These are phyloP conservation scores for Paraescarpia echinospica DNA, from an alignment of 1,140 invertebrate species.

Conservation along the genomic window DNA sequence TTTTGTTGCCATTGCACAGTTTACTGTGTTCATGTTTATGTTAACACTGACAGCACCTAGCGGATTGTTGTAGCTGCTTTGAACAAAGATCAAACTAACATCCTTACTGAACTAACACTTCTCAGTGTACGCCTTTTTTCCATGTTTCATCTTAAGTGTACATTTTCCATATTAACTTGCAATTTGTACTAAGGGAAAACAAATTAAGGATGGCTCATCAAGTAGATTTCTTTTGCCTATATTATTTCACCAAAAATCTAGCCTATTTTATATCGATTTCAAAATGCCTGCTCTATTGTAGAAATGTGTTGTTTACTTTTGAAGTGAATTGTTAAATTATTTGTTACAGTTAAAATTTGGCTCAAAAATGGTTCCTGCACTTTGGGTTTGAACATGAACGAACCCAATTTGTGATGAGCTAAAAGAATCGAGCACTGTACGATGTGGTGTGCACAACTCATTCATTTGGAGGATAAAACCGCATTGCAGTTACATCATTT, in stretches of 20 bases:
- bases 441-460: neutral
- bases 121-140: neutral
- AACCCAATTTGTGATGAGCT: too few relatives aligned
- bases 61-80: neutral
- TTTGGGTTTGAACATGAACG: too few relatives aligned
- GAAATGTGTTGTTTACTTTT: too few relatives aligned
- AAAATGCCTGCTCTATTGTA: too few relatives aligned
- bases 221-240: too few relatives aligned
- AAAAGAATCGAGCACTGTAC: too few relatives aligned
- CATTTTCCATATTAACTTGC: neutral
- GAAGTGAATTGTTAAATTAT: too few relatives aligned
- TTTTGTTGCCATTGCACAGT: too few relatives aligned
- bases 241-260: too few relatives aligned
- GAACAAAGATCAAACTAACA: neutral
- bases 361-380: too few relatives aligned
- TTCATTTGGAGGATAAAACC: neutral
- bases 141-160: neutral
- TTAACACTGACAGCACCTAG: neutral
- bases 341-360: too few relatives aligned
- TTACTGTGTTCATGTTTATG: neutral
- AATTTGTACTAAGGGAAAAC: neutral
- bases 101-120: neutral
- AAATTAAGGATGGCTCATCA: neutral
- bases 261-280: too few relatives aligned
- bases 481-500: neutral